Evolutionary conservation across 2,797 vertebrate genomes (phyloP), one percentile per base, ranked within the genome.

Genomic region (Bovichtus variegatus): DNA sequence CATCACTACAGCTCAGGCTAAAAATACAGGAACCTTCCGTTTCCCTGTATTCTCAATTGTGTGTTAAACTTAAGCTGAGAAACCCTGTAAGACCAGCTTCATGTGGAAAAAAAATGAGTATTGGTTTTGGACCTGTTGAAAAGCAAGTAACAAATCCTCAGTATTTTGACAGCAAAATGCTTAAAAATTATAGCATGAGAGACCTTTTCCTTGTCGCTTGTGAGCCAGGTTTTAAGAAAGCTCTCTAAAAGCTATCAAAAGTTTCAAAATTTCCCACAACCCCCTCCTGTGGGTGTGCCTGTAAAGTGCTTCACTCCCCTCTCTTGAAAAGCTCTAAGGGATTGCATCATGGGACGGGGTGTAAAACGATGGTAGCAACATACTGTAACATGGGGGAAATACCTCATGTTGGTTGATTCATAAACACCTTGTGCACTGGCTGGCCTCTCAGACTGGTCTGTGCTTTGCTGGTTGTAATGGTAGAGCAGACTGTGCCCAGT

Each of bases 331-430:
- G 75, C 91, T 90, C 85, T 44, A 40, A 76, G 89, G 88, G 76
- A 91, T 92, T 94, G 89, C 91, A 93, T 95, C 93, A 93, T 87
- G 70, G 83, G 78, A 82, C 54, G 9, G 86, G 75, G 70, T 87
- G 88, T 83, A 89, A 90, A 87, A 86, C 71, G 55, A 85, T 88
- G 81, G 85, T 84, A 91, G 91, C 89, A 85, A 90, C 82, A 87
- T 81, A 87, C 67, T 90, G 91, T 91, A 93, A 93, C 85, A 90
- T 83, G 71, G 79, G 81, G 84, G 91, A 93, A 94, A 94, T 91
- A 90, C 87, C 75, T 92, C 84, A 91, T 83, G 86, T 83, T 84
- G 87, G 89, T 85, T 86, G 87, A 92, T 89, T 92, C 92, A 92
- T 90, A 90, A 94, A 91, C 85, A 93, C 87, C 81, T 90, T 77